Base-by-base conservation (phyloP, 2,888 invertebrate species). In the Ophioninae sp. region DNA sequence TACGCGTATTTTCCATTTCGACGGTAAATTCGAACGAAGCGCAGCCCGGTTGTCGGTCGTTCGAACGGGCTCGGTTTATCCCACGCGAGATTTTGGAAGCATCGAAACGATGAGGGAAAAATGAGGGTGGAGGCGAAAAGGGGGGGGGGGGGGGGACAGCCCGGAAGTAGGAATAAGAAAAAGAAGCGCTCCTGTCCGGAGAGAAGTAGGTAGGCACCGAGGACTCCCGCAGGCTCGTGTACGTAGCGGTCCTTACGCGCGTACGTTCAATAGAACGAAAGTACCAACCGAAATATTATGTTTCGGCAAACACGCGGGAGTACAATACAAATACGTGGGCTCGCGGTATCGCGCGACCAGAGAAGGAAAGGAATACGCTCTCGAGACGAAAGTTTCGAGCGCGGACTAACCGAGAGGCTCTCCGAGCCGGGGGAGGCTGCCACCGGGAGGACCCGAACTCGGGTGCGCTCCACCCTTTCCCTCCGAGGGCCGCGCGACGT, bases 301-400 rank as follows among this genome's bases (percentile, higher is more conserved):
- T 91, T 91, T 90, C 91, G 88, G 88, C 89, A 92, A 92, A 91
- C 91, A 91, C 82, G 89, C 89, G 87, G 89, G 89, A 92, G 92
- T 91, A 90, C 90, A 91, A 91, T 91, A 90, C 91, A 92, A 92
- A 92, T 92, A 91, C 6, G 89, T 88, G 90, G 87, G 88, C 88
- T 88, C 88, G 73, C 87, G 86, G 88, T 87, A 84, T 86, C 83
- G 85, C 82, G 74, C 44, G 17, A 10, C 44, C 13, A 8, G 44
- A 44, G 44, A 44, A 13, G 13, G 44, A 0, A 44, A 39, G 79
- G 75, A 67, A 61, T 57, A 72, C 85, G 81, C 86, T 86, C 87
- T 87, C 86, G 75, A 76, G 75, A 76, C 75, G 56, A 75, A 30
- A 56, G 62, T 41, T 21, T 41, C 61, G 8, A 56, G 56, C 30